phyloP scores from a whole-genome alignment of 1,140 invertebrate species.

The Ganaspis sp. region DNA sequence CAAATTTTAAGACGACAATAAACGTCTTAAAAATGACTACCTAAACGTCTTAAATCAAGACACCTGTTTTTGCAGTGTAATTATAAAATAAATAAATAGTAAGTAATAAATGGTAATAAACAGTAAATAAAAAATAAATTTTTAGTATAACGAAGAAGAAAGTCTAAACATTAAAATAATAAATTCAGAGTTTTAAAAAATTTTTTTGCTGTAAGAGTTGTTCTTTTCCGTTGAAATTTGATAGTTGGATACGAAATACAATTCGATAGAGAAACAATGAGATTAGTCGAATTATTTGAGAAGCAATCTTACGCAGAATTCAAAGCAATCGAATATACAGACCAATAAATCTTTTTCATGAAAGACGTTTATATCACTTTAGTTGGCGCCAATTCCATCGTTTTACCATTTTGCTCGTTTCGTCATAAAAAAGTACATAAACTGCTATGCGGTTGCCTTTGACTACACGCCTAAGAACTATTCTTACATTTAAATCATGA shows the following conservation, averaged over 20 bases:
- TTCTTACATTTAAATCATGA: conserved; percentile 39
- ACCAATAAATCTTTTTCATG: conserved; percentile 50
- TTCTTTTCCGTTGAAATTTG: conserved; percentile 24
- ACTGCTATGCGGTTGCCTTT: conserved; percentile 43
- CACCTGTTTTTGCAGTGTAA: no score
- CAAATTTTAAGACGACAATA: no score
- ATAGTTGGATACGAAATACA: conserved; percentile 33
- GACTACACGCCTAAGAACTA: conserved; percentile 32
- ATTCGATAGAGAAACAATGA: conserved; percentile 45
- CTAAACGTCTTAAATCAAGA: no score
- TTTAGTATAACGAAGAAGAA: no score
- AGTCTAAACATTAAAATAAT: no score
- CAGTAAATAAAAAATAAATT: no score
- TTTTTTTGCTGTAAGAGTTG: no score
- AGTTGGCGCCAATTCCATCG: conserved; percentile 49
- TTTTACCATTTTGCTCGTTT: conserved; percentile 50
- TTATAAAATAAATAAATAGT: no score
- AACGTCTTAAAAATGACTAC: no score
- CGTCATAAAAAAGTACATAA: conserved; percentile 51
- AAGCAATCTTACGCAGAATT: conserved; percentile 38
- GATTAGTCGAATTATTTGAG: conserved; percentile 48
- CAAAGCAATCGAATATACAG: conserved; percentile 47
- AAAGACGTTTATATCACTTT: conserved; percentile 56
- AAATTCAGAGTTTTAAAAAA: no score
- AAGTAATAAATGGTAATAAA: no score